Evolutionary conservation across 2,797 vertebrate genomes (phyloP), one percentile per base, ranked within the genome.

Genomic region (Crocodylus rhombifer): DNA sequence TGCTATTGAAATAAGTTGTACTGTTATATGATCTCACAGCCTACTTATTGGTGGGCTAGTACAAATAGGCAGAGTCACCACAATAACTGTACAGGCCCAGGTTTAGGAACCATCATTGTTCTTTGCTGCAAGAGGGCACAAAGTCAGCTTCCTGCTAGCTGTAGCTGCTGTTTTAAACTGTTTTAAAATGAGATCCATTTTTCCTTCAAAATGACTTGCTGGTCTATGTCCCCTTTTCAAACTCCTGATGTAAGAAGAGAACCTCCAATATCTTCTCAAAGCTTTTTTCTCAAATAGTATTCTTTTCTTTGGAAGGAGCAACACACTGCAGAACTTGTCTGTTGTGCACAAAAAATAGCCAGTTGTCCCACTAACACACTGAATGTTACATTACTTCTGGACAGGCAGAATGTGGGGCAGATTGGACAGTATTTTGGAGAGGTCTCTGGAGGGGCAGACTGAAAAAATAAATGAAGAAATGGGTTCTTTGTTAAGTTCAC

Each of bases 41-140:
- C 28, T 62, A 23, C 3, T 0, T 60, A 6, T 14, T 80, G 13
- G 2, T 67, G 14, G 65, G 5, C 2, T 89, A 6, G 21, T 56
- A 67, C n/a, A 67, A 26, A 36, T 0, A 6, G 14, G 7, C 9
- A 36, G 15, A 9, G 14, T 57, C 36, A 8, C 30, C 28, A 18
- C 57, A 2, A 5, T 42, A 74, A 36, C 6, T 90, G 1, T 9
- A 56, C 7, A 64, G 58, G 33, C 4, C 51, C 14, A 23, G 63
- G 14, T 20, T 51, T 56, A 25, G 62, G 71, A 84, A 57, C 55
- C n/a, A 74, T 12, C 80, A 55, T 14, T 7, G 77, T 77, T 80
- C 55, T 63, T 67, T 67, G 69, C 51, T 20, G 2, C 3, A 73
- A 64, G 25, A 87, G 5, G 80, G 5, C 3, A 69, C 14, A 20